A percentile compares a stretch with the other conserved stretches of the same genome.
phyloP scores from a whole-genome alignment of 2,888 invertebrate species.

The Eutolmus rufibarbis region DNA sequence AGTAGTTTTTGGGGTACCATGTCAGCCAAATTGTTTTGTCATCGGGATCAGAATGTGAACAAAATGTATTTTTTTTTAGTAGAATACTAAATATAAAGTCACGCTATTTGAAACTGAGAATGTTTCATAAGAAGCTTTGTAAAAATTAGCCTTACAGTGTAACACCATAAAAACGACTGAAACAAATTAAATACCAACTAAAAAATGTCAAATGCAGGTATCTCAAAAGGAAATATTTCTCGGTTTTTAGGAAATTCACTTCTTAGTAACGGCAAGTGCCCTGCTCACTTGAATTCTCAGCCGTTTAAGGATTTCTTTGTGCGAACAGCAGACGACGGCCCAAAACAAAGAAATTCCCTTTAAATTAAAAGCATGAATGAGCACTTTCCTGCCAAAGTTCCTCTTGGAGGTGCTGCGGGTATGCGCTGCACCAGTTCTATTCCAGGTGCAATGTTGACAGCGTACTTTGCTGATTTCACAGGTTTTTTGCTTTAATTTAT shows the following conservation, averaged over 20 bases:
- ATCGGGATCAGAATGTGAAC: too few species aligned
- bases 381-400: not conserved
- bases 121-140: too few species aligned
- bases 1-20: too few species aligned
- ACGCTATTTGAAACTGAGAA: too few species aligned
- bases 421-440: not conserved
- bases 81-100: too few species aligned
- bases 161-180: not conserved
- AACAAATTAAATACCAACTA: not conserved
- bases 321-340: not conserved
- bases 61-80: too few species aligned
- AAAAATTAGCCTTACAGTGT: too few species aligned
- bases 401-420: not conserved
- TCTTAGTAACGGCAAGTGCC: not conserved
- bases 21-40: too few species aligned
- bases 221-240: not conserved
- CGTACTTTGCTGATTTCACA: not conserved
- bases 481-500: not conserved
- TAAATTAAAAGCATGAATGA: not conserved
- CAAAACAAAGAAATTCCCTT: not conserved
- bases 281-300: not conserved
- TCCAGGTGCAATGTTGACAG: not conserved
- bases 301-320: not conserved
- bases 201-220: not conserved
- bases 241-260: not conserved